phyloP scores from a whole-genome alignment of 1,140 invertebrate species.

The Drosophila sechellia region DNA sequence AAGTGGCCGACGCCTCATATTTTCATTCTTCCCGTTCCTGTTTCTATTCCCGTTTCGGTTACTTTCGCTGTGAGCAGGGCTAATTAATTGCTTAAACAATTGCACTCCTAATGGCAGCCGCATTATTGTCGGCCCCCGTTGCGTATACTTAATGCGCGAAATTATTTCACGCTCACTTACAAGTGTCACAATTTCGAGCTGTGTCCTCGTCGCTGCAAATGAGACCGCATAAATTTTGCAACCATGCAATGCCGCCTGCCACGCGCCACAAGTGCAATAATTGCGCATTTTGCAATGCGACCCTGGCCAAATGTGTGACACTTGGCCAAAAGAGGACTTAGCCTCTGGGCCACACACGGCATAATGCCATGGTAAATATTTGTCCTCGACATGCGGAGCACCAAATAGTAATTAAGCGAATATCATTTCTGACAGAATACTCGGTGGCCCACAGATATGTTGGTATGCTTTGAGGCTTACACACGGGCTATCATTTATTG shows the following conservation, averaged over 20 bases:
- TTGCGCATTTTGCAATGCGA: slow-evolving; percentile 50
- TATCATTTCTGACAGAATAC: slow-evolving; percentile 34
- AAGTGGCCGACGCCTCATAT: slow-evolving; percentile 42
- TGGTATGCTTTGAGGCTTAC: slow-evolving; percentile 4
- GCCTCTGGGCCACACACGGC: slow-evolving; percentile 18
- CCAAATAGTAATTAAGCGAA: slow-evolving; percentile 56
- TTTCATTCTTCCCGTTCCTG: slow-evolving; percentile 4
- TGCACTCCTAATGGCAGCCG: slow-evolving; percentile 60
- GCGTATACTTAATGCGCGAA: slow-evolving; percentile 64
- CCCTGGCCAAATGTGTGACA: slow-evolving; percentile 50
- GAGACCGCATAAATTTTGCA: slow-evolving; percentile 69
- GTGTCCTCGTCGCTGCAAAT: slow-evolving; percentile 47
- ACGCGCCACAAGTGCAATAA: slow-evolving; percentile 49
- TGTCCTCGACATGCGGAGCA: slow-evolving; percentile 41
- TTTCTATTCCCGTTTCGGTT: slow-evolving; percentile 28
- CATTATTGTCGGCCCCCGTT: slow-evolving; percentile 46
- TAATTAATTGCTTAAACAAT: slow-evolving; percentile 79
- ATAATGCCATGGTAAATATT: slow-evolving; percentile 33
- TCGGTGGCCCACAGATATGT: slow-evolving; percentile 8
- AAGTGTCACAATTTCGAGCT: slow-evolving; percentile 70
- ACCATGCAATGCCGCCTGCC: slow-evolving; percentile 24
- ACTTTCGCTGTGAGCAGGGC: slow-evolving; percentile 50
- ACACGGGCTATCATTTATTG: slow-evolving; percentile 2
- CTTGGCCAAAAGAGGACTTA: slow-evolving; percentile 18
- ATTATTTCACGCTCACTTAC: slow-evolving; percentile 70